Percentiles rank a stretch among this genome's conserved stretches.
Evolutionary conservation across 2,113 vertebrate genomes (phyloP).

Genomic region (Notarius lentiginosus): DNA sequence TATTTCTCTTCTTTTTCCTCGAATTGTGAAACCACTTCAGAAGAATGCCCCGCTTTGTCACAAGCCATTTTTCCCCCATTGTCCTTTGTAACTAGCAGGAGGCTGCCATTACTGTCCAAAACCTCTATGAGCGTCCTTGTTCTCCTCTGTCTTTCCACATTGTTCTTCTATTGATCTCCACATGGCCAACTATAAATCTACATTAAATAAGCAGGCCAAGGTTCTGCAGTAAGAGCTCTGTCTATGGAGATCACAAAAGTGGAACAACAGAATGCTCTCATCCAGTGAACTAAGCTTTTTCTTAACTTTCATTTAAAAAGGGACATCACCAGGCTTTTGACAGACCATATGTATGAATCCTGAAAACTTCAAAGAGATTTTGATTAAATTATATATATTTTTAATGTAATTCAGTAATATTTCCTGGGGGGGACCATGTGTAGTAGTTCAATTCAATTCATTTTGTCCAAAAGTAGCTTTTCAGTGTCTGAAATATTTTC

Average conservation of each 20-base stretch:
- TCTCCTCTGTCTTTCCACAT: slow-evolving; percentile 59
- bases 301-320: slow-evolving; percentile 6
- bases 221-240: slow-evolving; percentile 58
- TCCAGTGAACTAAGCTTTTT: slow-evolving; percentile 25
- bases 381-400: neutral
- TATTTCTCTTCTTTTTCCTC: slow-evolving; percentile 16
- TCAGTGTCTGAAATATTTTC: neutral
- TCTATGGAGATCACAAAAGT: slow-evolving; percentile 58
- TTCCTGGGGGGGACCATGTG: neutral
- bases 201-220: slow-evolving; percentile 64
- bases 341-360: neutral
- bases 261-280: slow-evolving; percentile 50
- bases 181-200: slow-evolving; percentile 57
- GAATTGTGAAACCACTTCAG: slow-evolving; percentile 49
- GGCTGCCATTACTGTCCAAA: slow-evolving; percentile 66
- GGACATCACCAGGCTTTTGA: slow-evolving; percentile 22
- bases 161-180: slow-evolving; percentile 71
- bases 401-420: slow-evolving; percentile 1
- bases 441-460: neutral
- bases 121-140: slow-evolving; percentile 61
- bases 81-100: slow-evolving; percentile 66
- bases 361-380: neutral
- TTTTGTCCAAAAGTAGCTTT: neutral
- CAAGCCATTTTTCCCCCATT: slow-evolving; percentile 48
- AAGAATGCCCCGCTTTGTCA: slow-evolving; percentile 67